Percentiles rank a stretch among this genome's conserved stretches.
These are phyloP conservation scores for Zygogramma bicolorata DNA, from an alignment of 2,888 invertebrate species.

Conservation along the genomic window DNA sequence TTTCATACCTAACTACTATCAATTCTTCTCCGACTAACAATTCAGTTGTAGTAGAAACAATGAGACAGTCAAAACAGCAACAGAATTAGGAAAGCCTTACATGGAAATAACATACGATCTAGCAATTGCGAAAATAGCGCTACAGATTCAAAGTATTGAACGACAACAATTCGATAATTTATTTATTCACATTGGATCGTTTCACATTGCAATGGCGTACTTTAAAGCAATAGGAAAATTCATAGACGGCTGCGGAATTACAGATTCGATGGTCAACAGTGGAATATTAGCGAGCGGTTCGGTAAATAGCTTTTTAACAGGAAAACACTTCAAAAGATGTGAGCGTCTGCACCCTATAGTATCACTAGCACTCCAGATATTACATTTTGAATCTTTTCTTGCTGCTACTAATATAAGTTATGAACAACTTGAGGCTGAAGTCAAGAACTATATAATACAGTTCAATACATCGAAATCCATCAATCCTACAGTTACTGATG, in stretches of 20 bases:
- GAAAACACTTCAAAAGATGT: neutral
- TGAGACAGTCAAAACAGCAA: neutral
- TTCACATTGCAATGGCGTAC: neutral
- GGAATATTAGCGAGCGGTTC: neutral
- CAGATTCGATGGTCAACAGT: neutral
- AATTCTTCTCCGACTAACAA: neutral
- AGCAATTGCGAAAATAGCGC: conserved; percentile 9
- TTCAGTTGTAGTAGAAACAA: neutral
- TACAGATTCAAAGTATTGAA: neutral
- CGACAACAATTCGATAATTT: neutral
- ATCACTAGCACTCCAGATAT: neutral
- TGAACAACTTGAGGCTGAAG: neutral
- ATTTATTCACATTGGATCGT: neutral
- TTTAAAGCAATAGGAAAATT: neutral
- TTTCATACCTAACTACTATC: no score
- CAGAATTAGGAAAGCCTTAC: neutral
- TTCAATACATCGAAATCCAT: neutral
- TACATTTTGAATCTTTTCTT: neutral
- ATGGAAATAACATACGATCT: neutral
- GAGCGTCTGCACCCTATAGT: neutral
- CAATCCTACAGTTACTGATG: neutral
- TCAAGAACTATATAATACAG: neutral
- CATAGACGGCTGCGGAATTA: neutral
- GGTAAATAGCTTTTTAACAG: neutral
- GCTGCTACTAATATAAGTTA: neutral